A percentile compares a stretch with the other conserved stretches of the same genome.
These are phyloP conservation scores for Prorops nasuta DNA, from an alignment of 1,140 invertebrate genomes.

Conservation along the genomic window DNA sequence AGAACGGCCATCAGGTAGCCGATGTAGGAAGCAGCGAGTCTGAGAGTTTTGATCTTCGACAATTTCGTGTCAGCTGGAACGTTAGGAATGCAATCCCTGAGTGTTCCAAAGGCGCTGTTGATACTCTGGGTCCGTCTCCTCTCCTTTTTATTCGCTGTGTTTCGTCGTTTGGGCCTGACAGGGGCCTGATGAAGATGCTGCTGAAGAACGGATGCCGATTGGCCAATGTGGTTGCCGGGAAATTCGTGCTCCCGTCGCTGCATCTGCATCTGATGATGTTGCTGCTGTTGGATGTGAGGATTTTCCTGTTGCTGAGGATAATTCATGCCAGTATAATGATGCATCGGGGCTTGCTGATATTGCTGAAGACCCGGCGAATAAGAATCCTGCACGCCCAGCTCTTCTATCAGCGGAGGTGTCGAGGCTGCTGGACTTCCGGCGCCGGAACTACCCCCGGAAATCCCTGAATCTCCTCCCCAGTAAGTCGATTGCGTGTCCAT, in stretches of 20 bases:
- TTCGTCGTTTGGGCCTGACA: slow-evolving; percentile 62
- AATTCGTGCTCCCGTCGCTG: slow-evolving; percentile 23
- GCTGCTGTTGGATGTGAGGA: slow-evolving; percentile 17
- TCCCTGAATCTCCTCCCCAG: slow-evolving; percentile 48
- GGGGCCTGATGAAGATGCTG: slow-evolving; percentile 20
- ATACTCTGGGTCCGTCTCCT: slow-evolving; percentile 88
- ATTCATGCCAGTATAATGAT: slow-evolving; percentile 9
- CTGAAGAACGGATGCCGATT: slow-evolving; percentile 12
- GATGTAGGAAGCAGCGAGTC: slow-evolving; percentile 89
- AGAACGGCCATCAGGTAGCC: slow-evolving; percentile 82
- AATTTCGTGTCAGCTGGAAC: slow-evolving; percentile 93
- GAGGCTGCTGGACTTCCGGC: slow-evolving; percentile 47
- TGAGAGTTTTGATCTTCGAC: slow-evolving; percentile 89
- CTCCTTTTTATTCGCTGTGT: slow-evolving; percentile 92
- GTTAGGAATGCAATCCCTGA: slow-evolving; percentile 92
- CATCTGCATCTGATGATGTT: slow-evolving; percentile 15
- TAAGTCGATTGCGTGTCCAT: slow-evolving; percentile 48
- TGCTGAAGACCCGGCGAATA: slow-evolving; percentile 34
- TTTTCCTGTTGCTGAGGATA: slow-evolving; percentile 21
- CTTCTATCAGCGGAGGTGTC: slow-evolving; percentile 50
- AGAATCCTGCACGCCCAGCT: slow-evolving; percentile 45
- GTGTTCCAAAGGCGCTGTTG: slow-evolving; percentile 90
- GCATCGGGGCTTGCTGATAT: slow-evolving; percentile 3
- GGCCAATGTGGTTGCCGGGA: slow-evolving; percentile 6
- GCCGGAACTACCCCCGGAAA: slow-evolving; percentile 48